Percentiles rank a stretch among this genome's conserved stretches.
phyloP scores from a whole-genome alignment of 92 coral and sea anemone species.

The Scolanthus callimorphus region DNA sequence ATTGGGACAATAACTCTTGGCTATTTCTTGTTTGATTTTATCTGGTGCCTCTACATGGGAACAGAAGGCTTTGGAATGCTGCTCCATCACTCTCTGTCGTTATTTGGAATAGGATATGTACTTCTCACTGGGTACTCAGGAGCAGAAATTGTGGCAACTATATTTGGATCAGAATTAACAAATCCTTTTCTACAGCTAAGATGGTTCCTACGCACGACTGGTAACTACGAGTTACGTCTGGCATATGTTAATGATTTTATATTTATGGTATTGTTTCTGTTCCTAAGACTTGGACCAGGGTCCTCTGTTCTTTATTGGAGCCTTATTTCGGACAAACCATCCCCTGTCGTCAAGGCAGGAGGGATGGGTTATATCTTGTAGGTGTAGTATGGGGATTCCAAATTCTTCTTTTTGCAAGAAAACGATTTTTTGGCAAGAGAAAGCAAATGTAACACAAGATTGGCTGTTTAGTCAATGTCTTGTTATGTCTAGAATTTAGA shows the following conservation, averaged over 20 bases:
- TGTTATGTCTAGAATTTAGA: too few relatives aligned
- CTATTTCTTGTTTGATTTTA: conserved; percentile 84
- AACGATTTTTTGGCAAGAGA: conserved; percentile 73
- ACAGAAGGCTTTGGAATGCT: conserved; percentile 91
- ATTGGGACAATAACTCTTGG: conserved; percentile 74
- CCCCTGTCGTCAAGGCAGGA: conserved; percentile 65
- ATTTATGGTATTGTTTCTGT: conserved; percentile 74
- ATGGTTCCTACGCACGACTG: conserved; percentile 92
- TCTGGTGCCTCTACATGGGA: conserved; percentile 86
- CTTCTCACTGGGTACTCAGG: conserved; percentile 66
- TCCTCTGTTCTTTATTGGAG: conserved; percentile 50
- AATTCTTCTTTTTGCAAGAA: conserved; percentile 72
- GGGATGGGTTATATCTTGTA: conserved; percentile 77
- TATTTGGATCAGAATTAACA: conserved; percentile 90
- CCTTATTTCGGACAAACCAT: conserved; percentile 54
- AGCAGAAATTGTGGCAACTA: conserved; percentile 78
- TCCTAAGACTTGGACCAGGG: conserved; percentile 85
- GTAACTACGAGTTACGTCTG: conserved; percentile 52
- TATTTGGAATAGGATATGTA: conserved; percentile 44
- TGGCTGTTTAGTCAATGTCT: too few relatives aligned
- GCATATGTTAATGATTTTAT: conserved; percentile 83
- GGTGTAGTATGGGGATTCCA: conserved; percentile 79
- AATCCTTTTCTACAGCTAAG: conserved; percentile 91
- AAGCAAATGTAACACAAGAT: conserved; percentile 4
- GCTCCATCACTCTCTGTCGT: conserved; percentile 73